A percentile compares a stretch with the other conserved stretches of the same genome.
Evolutionary conservation across 1,140 invertebrate genomes (phyloP).

Genomic region (Meteorus sp.): DNA sequence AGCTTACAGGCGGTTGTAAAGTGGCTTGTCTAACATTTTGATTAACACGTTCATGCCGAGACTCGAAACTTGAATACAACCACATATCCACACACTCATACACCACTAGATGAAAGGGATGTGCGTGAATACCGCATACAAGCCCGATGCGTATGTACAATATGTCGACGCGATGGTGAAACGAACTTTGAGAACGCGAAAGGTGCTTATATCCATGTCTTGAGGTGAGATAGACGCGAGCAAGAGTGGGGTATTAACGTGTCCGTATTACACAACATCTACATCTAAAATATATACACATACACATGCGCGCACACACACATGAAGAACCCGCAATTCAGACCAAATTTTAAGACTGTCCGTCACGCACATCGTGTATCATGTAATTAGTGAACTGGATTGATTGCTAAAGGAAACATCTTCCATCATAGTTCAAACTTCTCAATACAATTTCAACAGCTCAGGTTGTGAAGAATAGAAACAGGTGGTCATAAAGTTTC

Average conservation of each 20-base stretch:
- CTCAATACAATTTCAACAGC: no score
- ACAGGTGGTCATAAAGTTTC: not conserved
- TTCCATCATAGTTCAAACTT: no score
- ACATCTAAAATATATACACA: not conserved
- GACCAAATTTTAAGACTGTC: conserved; percentile 25
- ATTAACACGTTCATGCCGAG: conserved; percentile 57
- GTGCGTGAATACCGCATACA: conserved; percentile 11
- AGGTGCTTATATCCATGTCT: conserved; percentile 44
- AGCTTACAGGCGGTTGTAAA: conserved; percentile 56
- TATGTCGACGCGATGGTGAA: conserved; percentile 9
- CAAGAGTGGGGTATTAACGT: conserved; percentile 57
- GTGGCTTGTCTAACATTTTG: conserved; percentile 62
- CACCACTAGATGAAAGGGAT: not conserved
- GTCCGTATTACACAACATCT: conserved; percentile 40
- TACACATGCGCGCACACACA: no score
- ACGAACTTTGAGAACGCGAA: conserved; percentile 42
- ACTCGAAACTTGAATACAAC: no score
- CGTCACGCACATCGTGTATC: conserved; percentile 29
- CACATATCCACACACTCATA: conserved; percentile 18
- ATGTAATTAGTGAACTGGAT: no score
- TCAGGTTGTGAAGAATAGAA: not conserved
- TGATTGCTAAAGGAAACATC: no score
- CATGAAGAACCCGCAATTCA: no score
- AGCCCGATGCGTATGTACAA: conserved; percentile 8
- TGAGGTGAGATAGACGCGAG: conserved; percentile 23